Evolutionary conservation across 1,140 invertebrate species (phyloP).

Genomic region (Apis dorsata): DNA sequence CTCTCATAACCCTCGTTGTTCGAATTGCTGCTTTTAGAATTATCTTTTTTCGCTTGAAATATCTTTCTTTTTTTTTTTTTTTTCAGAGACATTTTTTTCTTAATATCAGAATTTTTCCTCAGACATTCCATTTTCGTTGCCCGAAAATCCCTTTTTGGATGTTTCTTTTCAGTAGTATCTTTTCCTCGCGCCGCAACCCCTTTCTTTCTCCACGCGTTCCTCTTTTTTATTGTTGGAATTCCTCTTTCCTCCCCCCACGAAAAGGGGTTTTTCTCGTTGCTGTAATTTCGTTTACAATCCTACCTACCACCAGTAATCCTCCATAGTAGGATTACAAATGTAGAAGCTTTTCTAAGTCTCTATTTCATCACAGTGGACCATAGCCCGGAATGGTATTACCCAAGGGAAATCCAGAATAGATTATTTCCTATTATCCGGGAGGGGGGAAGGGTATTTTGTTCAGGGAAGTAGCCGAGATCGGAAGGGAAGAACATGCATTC

Average conservation of each 20-base stretch:
- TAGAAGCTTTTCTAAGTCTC: background rate
- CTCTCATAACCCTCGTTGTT: too few relatives aligned
- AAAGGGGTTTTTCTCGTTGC: background rate
- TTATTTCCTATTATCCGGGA: background rate
- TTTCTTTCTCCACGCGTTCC: too few relatives aligned
- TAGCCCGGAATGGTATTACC: background rate
- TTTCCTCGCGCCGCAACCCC: background rate
- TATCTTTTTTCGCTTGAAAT: too few relatives aligned
- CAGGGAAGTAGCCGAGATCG: background rate
- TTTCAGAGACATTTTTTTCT: too few relatives aligned
- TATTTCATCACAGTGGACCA: background rate
- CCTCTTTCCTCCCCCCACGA: background rate
- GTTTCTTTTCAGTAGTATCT: background rate
- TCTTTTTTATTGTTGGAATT: background rate
- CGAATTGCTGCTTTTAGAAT: too few relatives aligned
- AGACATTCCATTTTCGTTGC: too few relatives aligned
- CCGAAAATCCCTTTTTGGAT: too few relatives aligned
- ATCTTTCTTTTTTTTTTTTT: too few relatives aligned
- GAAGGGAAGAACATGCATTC: background rate
- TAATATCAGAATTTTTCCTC: too few relatives aligned
- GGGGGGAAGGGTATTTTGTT: too few relatives aligned
- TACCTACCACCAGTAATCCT: background rate
- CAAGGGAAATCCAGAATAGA: background rate
- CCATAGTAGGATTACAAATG: background rate
- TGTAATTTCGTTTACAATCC: background rate